Evolutionary conservation across 2,888 invertebrate species (phyloP), one percentile per base, ranked within the genome.

Genomic region (Caradrina clavipalpis): DNA sequence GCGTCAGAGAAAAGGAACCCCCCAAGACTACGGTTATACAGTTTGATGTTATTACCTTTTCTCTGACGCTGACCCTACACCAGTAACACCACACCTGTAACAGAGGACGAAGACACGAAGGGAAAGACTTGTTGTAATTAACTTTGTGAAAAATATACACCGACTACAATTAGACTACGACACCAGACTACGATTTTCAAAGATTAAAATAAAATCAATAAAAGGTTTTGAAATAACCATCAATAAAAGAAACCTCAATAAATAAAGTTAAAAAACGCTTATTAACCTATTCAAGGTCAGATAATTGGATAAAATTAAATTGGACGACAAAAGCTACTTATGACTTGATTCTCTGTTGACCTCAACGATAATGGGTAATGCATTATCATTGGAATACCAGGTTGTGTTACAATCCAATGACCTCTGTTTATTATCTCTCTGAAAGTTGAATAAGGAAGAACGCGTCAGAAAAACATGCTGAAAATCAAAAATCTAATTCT

Each of bases 81-180:
- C n/a, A n/a, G n/a, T n/a, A n/a, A n/a, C n/a, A n/a, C n/a, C n/a
- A n/a, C n/a, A n/a, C n/a, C n/a, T n/a, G n/a, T n/a, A n/a, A n/a
- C n/a, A n/a, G n/a, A n/a, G n/a, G n/a, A n/a, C n/a, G n/a, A n/a
- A n/a, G n/a, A n/a, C 96, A 96, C 86, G 96, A 93, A 69, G 96
- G 96, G 93, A 96, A 94, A 93, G 87, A 62, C 49, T 49, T 35
- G 3, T 15, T 3, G 19, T 2, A 19, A n/a, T 42, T 10, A 15
- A 31, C 4, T 50, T 42, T 26, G 59, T 59, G 0, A 4, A 47
- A 31, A 68, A 2, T 2, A n/a, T 47, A n/a, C n/a, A n/a, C n/a
- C n/a, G n/a, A n/a, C n/a, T n/a, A n/a, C n/a, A n/a, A n/a, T n/a
- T n/a, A n/a, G n/a, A n/a, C n/a, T n/a, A n/a, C n/a, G n/a, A n/a